Conservation (phyloP, 2,113 vertebrate genomes). For the Hypocryptadius cinnamomeus region DNA sequence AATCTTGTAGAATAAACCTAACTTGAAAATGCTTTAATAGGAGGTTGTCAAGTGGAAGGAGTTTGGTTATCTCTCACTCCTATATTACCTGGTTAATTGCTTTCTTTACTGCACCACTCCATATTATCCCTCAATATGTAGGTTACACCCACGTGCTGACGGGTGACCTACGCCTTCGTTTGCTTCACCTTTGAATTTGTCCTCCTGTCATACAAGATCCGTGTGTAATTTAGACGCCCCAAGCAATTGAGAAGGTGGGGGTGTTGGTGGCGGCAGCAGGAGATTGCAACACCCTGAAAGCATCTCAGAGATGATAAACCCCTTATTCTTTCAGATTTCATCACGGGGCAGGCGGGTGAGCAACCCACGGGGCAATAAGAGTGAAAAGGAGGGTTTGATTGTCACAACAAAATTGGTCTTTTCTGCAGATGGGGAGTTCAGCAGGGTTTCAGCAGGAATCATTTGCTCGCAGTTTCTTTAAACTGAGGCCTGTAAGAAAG, state of each 20-base stretch:
- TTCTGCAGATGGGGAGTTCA: neutral
- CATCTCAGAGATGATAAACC: neutral
- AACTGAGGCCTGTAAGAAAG: neutral
- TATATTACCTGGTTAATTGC: neutral
- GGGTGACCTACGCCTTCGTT: neutral
- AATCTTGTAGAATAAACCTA: neutral
- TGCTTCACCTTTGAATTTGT: neutral
- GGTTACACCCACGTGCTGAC: neutral
- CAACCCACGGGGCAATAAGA: neutral
- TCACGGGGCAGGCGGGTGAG: neutral
- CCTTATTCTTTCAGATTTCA: neutral
- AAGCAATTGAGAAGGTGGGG: neutral
- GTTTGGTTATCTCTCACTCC: neutral
- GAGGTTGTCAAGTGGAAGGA: neutral
- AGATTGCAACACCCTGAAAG: neutral
- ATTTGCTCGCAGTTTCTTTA: neutral
- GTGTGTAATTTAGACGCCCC: neutral
- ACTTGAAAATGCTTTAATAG: neutral
- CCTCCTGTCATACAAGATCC: neutral
- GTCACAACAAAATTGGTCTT: neutral
- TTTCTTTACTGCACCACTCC: neutral
- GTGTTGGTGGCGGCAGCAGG: neutral
- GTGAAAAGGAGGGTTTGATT: neutral
- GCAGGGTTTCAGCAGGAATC: neutral
- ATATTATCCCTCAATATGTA: neutral